phyloP scores from a whole-genome alignment of 2,797 vertebrate species.

The Myripristis murdjan region DNA sequence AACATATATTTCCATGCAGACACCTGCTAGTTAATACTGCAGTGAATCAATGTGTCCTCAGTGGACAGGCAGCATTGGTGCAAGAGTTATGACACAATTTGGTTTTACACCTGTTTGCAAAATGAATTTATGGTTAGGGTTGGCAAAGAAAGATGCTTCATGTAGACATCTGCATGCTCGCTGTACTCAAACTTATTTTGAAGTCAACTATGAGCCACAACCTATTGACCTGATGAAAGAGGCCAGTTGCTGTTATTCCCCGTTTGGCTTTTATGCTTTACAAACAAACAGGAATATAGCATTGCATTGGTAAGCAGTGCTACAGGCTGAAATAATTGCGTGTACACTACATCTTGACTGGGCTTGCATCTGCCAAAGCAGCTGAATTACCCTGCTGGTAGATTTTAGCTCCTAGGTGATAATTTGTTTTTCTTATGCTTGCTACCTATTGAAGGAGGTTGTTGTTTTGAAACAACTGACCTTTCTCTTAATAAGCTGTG shows the following conservation, averaged over 20 bases:
- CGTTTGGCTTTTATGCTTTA: slow-evolving; percentile 11
- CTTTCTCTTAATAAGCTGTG: slow-evolving; percentile 28
- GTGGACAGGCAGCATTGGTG: slow-evolving; percentile 4
- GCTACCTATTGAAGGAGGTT: slow-evolving; percentile 47
- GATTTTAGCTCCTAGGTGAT: slow-evolving; percentile 44
- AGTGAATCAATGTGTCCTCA: slow-evolving; percentile 2
- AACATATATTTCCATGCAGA: slow-evolving; percentile 40
- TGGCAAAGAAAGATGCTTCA: not conserved
- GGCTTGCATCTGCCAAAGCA: slow-evolving; percentile 19
- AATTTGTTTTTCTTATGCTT: slow-evolving; percentile 40
- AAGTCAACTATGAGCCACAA: not conserved
- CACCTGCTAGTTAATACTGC: slow-evolving; percentile 20
- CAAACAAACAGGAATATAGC: not conserved
- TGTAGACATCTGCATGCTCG: too few relatives aligned
- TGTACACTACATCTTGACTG: slow-evolving; percentile 5
- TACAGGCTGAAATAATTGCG: too few relatives aligned
- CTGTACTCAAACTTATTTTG: not conserved
- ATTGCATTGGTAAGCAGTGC: not conserved
- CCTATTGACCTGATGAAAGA: too few relatives aligned
- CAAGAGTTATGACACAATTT: too few relatives aligned
- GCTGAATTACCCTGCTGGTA: slow-evolving; percentile 25
- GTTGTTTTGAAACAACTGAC: slow-evolving; percentile 49
- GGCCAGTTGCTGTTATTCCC: not conserved
- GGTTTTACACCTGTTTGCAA: not conserved
- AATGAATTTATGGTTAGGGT: not conserved